Base-by-base conservation (phyloP, 1,140 invertebrate species). In the Drosophila ficusphila region DNA sequence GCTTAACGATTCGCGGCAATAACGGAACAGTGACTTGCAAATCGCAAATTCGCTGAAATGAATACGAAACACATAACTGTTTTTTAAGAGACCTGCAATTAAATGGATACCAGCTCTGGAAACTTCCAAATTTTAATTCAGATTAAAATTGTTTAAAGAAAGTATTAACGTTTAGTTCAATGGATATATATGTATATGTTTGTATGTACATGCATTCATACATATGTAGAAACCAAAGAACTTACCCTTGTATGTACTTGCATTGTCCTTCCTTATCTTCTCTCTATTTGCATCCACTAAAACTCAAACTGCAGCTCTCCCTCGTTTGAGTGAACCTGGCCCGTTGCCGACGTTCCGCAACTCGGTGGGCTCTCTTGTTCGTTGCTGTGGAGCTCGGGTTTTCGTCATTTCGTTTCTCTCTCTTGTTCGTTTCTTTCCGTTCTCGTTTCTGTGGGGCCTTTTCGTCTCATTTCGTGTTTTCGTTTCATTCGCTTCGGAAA, bases 21-120 rank as follows among this genome's bases (percentile, higher is more conserved):
- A 65, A 64, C 61, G 42, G 29, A 31, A 64, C 57, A 12, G 29
- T 49, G 33, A 57, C 60, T 62, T 62, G 60, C 60, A 62, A 62
- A 62, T 42, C 16, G 31, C 21, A 41, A 19, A 12, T 27, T 18
- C 5, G 0, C 11, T 33, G 18, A 47, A 47, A 18, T 47, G 25
- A n/a, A 47, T 47, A 3, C 14, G 21, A 44, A 23, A 16, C 4
- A 23, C 9, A 27, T 53, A 53, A 39, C 51, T 19, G 49, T 25
- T 21, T 33, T 23, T 14, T 29, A 3, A 23, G 6, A n/a, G 19
- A 41, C 18, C 9, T 41, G 39, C 18, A n/a, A 39, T 11, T 19
- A 19, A 21, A n/a, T n/a, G n/a, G n/a, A n/a, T n/a, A n/a, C n/a
- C n/a, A 44, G 6, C 25, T 25, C n/a, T 25, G 9, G 7, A 44